A percentile compares a stretch with the other conserved stretches of the same genome.
Conservation (phyloP, 2,797 vertebrate genomes). For the Urosaurus nigricauda region DNA sequence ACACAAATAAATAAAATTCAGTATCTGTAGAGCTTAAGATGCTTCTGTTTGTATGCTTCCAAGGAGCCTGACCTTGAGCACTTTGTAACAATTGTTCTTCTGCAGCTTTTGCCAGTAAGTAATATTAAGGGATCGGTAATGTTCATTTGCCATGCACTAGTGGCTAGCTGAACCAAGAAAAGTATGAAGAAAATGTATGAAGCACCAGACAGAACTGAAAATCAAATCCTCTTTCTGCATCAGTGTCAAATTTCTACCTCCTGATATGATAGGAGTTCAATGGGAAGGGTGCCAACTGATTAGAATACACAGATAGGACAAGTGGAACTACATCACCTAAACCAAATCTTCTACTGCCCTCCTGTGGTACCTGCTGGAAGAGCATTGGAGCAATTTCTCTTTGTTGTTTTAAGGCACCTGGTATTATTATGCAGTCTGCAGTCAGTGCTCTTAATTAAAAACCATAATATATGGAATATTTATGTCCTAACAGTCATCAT, state of each 20-base stretch:
- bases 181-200: conserved; percentile 64
- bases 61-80: conserved; percentile 64
- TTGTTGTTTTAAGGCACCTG: conserved; percentile 11
- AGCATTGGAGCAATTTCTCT: conserved; percentile 33
- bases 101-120: conserved; percentile 17
- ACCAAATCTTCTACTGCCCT: conserved; percentile 82
- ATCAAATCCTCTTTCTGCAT: conserved; percentile 72
- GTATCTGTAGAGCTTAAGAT: not conserved
- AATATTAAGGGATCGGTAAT: conserved; percentile 40
- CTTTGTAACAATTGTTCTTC: conserved; percentile 25
- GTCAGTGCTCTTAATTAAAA: conserved; percentile 16
- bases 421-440: conserved; percentile 36
- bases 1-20: not conserved
- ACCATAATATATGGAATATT: conserved; percentile 22
- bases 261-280: conserved; percentile 71
- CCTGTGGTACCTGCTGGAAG: conserved; percentile 69
- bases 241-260: conserved; percentile 76
- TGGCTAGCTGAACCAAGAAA: conserved; percentile 70
- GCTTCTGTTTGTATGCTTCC: conserved; percentile 26
- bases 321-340: conserved; percentile 42
- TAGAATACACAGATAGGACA: conserved; percentile 63
- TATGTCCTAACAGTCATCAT: conserved; percentile 46
- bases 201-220: conserved; percentile 68
- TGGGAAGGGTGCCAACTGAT: conserved; percentile 69
- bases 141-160: conserved; percentile 46